A percentile compares a stretch with the other conserved stretches of the same genome.
Conservation (phyloP, 2,888 invertebrate genomes). For the Phalera bucephala region DNA sequence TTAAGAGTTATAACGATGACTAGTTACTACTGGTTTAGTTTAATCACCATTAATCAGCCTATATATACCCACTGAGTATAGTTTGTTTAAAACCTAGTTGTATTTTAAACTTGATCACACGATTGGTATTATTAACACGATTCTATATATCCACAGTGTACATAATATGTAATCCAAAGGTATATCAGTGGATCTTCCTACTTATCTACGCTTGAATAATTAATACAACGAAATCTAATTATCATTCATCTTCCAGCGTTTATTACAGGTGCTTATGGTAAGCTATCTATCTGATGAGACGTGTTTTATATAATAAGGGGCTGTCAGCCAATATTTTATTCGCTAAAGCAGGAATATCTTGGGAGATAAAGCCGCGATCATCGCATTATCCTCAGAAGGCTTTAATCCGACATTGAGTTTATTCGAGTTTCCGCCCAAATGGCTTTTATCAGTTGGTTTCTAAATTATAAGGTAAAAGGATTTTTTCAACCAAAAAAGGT, state of each 20-base stretch:
- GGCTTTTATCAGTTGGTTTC: slow-evolving; percentile 32
- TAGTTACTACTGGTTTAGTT: too few relatives aligned
- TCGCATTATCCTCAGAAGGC: slow-evolving; percentile 34
- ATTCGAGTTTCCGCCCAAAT: slow-evolving; percentile 49
- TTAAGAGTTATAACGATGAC: too few relatives aligned
- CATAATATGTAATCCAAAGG: too few relatives aligned
- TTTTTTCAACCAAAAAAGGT: slow-evolving; percentile 5
- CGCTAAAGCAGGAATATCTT: slow-evolving; percentile 12
- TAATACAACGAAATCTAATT: not conserved
- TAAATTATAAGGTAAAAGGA: slow-evolving; percentile 6
- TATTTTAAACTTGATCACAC: too few relatives aligned
- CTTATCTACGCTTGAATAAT: not conserved
- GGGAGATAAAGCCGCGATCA: slow-evolving; percentile 32
- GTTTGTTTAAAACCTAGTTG: too few relatives aligned
- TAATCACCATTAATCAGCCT: too few relatives aligned
- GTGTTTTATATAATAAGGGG: slow-evolving; percentile 6
- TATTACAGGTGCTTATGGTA: slow-evolving; percentile 1
- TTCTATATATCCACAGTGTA: too few relatives aligned
- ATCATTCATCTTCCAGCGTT: not conserved
- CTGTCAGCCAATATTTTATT: slow-evolving; percentile 13
- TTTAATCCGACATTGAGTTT: slow-evolving; percentile 44
- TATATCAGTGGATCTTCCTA: too few relatives aligned
- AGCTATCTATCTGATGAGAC: slow-evolving; percentile 7
- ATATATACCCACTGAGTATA: too few relatives aligned
- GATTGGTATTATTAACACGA: too few relatives aligned